These are phyloP conservation scores for Ernsta delagoae DNA, from an alignment of 2,888 invertebrate genomes.

Conservation along the genomic window DNA sequence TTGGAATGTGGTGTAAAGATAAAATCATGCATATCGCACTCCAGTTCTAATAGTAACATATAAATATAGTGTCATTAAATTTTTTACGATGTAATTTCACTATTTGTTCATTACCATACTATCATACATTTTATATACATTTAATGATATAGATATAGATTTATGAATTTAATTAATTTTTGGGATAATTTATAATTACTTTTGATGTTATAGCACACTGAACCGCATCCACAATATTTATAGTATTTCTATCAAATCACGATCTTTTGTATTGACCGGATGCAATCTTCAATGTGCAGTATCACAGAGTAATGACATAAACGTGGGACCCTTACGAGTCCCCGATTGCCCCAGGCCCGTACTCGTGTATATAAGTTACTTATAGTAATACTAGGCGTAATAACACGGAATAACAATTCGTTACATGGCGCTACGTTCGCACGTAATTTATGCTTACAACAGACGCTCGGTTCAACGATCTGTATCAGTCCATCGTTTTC, in stretches of 20 bases:
- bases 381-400: conserved; percentile 77
- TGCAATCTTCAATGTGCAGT: conserved; percentile 75
- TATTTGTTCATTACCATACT: conserved; percentile 68
- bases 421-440: conserved; percentile 76
- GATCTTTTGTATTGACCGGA: conserved; percentile 46
- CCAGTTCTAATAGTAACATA: conserved; percentile 60
- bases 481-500: conserved; percentile 58
- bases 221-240: conserved; percentile 59
- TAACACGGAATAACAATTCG: conserved; percentile 78
- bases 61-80: conserved; percentile 50
- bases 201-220: conserved; percentile 81
- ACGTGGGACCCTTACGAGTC: conserved; percentile 73
- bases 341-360: conserved; percentile 83
- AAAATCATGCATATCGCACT: conserved; percentile 82
- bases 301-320: conserved; percentile 85
- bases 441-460: conserved; percentile 61
- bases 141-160: conserved; percentile 69
- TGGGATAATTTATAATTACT: conserved; percentile 82
- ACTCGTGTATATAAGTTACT: conserved; percentile 79
- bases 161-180: conserved; percentile 83
- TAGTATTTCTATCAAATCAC: conserved; percentile 48
- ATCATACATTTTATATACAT: conserved; percentile 82
- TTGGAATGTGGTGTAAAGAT: conserved; percentile 79
- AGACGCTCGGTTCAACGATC: conserved; percentile 57
- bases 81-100: conserved; percentile 63